phyloP scores from a whole-genome alignment of 2,797 vertebrate species.

The Pteropus rufus region DNA sequence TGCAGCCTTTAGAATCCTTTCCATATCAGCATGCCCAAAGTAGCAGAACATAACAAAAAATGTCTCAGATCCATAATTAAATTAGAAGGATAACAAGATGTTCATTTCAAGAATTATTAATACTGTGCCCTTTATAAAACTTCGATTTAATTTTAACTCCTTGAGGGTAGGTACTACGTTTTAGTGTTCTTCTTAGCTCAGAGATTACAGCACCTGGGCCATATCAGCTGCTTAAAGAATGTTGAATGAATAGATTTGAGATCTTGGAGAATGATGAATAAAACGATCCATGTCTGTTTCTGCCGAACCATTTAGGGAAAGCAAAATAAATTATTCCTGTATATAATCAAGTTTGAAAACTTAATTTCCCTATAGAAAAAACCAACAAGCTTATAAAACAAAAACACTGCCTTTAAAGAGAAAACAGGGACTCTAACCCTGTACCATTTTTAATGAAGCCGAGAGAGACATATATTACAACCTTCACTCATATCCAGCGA shows the following conservation, averaged over 20 bases:
- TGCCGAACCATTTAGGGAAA: background rate
- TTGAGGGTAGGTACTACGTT: background rate
- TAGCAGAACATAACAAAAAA: constrained; percentile 42
- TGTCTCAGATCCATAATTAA: background rate
- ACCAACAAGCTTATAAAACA: background rate
- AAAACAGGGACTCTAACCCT: background rate
- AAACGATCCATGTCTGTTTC: background rate
- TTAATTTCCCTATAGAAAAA: background rate
- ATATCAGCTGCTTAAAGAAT: background rate
- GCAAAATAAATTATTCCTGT: background rate
- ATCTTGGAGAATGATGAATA: background rate
- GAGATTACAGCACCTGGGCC: background rate
- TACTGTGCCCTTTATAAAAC: background rate
- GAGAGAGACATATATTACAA: background rate
- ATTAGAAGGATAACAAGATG: constrained; percentile 35
- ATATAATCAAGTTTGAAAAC: background rate
- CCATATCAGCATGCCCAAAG: background rate
- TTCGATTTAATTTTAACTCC: constrained; percentile 18
- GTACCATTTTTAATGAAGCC: background rate
- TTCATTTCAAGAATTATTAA: constrained; percentile 23
- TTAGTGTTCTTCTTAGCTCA: background rate
- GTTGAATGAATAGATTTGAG: background rate
- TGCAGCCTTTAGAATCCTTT: constrained; percentile 35
- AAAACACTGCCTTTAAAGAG: background rate
- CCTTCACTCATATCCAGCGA: background rate